Evolutionary conservation across 2,113 vertebrate species (phyloP).

Genomic region (Perca schrenkii): DNA sequence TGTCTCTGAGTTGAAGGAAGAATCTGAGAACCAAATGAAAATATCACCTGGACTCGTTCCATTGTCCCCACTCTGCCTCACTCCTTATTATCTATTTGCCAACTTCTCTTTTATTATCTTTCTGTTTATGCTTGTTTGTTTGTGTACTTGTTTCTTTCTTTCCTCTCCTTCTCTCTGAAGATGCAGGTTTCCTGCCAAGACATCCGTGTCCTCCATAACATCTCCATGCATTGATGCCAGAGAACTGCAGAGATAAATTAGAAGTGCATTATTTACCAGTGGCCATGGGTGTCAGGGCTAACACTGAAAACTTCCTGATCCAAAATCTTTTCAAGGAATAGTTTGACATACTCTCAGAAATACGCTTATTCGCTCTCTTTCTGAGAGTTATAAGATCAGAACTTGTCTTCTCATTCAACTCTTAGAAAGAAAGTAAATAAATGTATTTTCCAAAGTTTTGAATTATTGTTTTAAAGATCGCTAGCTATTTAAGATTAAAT

Average conservation of each 20-base stretch:
- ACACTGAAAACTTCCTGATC: not conserved
- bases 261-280: conserved; percentile 41
- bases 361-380: not conserved
- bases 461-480: too few species aligned
- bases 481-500: not conserved
- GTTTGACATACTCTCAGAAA: conserved; percentile 8
- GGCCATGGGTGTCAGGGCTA: conserved; percentile 13
- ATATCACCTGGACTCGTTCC: conserved; percentile 69
- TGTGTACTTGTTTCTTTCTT: conserved; percentile 43
- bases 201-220: conserved; percentile 28
- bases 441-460: too few species aligned
- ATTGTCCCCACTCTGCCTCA: conserved; percentile 43
- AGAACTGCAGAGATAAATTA: conserved; percentile 60
- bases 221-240: conserved; percentile 37
- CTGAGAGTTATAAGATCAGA: not conserved
- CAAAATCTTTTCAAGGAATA: not conserved
- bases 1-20: conserved; percentile 44
- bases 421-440: too few species aligned
- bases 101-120: conserved; percentile 55
- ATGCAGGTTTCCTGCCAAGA: conserved; percentile 57
- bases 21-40: conserved; percentile 63
- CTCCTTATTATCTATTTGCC: conserved; percentile 47
- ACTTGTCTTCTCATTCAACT: too few species aligned
- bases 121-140: conserved; percentile 48
- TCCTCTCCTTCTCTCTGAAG: conserved; percentile 45